A percentile compares a stretch with the other conserved stretches of the same genome.
Conservation (phyloP, 2,797 vertebrate species). For the Erethizon dorsatum region DNA sequence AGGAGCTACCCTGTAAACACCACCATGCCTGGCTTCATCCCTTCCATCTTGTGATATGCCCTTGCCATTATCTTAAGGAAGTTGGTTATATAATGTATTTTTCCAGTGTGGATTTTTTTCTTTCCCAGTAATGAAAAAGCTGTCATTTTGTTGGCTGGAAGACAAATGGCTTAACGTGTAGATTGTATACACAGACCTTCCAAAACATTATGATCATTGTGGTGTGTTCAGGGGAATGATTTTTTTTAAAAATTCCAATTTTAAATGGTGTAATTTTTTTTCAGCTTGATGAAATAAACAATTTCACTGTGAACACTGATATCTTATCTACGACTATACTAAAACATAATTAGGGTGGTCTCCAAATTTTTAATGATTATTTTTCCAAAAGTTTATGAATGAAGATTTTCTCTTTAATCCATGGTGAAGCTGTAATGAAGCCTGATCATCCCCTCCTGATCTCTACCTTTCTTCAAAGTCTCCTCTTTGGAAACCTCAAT, state of each 20-base stretch:
- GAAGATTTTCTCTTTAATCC: constrained; percentile 16
- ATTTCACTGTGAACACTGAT: constrained; percentile 24
- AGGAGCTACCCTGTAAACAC: not conserved
- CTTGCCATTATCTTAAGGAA: constrained; percentile 55
- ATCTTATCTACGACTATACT: not conserved
- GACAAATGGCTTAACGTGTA: constrained; percentile 36
- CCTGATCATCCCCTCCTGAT: not conserved
- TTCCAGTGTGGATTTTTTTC: constrained; percentile 33
- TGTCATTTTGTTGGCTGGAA: constrained; percentile 53
- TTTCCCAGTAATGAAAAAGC: constrained; percentile 9
- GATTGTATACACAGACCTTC: constrained; percentile 41
- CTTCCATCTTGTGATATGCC: not conserved
- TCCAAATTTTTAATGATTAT: not conserved
- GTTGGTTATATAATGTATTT: constrained; percentile 12
- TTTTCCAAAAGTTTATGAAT: constrained; percentile 33
- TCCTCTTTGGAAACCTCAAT: constrained; percentile 39
- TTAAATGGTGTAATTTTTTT: constrained; percentile 32
- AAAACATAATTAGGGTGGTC: not conserved
- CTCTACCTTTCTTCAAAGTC: not conserved
- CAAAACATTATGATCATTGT: not conserved
- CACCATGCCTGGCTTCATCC: not conserved
- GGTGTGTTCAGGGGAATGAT: not conserved
- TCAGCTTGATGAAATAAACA: not conserved
- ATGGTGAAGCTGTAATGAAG: constrained; percentile 30
- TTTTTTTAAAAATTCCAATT: not conserved